Conservation (phyloP, 2,113 vertebrate genomes). For the Genyomyrus donnyi region DNA sequence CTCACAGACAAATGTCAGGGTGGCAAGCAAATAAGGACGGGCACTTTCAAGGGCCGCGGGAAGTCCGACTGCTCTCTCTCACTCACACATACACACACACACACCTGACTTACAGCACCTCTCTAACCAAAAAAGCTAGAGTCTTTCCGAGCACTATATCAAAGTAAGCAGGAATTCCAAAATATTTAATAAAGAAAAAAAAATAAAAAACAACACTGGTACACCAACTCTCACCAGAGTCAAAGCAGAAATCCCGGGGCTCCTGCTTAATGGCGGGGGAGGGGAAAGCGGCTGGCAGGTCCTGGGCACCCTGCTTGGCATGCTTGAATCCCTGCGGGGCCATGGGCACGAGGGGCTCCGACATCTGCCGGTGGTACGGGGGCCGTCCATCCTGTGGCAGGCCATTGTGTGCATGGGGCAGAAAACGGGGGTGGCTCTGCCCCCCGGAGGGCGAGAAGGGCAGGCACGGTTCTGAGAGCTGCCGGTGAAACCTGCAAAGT, state of each 20-base stretch:
- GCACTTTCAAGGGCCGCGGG: slow-evolving; percentile 43
- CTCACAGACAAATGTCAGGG: slow-evolving; percentile 44
- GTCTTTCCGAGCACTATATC: background rate
- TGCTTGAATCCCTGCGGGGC: slow-evolving; percentile 88
- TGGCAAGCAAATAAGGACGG: slow-evolving; percentile 44
- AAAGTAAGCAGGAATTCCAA: background rate
- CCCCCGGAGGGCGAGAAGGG: slow-evolving; percentile 55
- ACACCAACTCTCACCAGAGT: slow-evolving; percentile 72
- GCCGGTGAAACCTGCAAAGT: slow-evolving; percentile 78
- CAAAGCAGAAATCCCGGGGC: slow-evolving; percentile 88
- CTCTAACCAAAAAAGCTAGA: background rate
- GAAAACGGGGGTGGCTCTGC: slow-evolving; percentile 63
- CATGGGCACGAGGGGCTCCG: slow-evolving; percentile 74
- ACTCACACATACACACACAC: background rate
- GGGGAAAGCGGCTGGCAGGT: slow-evolving; percentile 71
- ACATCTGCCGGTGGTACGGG: slow-evolving; percentile 86
- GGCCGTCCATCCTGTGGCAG: slow-evolving; percentile 71
- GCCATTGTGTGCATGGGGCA: slow-evolving; percentile 58
- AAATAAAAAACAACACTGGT: background rate
- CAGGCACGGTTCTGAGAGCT: slow-evolving; percentile 83
- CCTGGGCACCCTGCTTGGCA: slow-evolving; percentile 69
- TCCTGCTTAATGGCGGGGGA: slow-evolving; percentile 91
- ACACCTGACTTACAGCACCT: background rate
- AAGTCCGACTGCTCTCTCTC: background rate
- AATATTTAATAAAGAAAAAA: background rate